Evolutionary conservation across 2,888 invertebrate species (phyloP), one percentile per base, ranked within the genome.

Genomic region (Magallana nippona): DNA sequence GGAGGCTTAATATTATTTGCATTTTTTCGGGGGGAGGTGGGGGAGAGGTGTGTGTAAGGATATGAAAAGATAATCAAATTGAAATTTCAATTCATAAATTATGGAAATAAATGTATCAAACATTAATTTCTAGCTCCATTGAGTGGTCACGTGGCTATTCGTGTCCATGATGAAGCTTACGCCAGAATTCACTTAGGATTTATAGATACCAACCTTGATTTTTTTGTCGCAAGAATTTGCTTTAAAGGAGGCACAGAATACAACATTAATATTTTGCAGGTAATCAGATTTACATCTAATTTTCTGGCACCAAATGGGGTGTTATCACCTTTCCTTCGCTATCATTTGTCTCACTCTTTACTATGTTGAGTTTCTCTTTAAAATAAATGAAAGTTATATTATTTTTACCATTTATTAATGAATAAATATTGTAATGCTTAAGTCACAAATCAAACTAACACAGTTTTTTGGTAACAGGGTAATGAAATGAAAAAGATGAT

Each of bases 251-350:
- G 86, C 3, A 88, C 90, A 3, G 86, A 85, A 56, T 92, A 91
- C 84, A 88, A 88, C 57, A 78, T 92, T 13, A 91, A 91, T 79
- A 89, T 92, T 22, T 83, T 92, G n/a, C 89, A 91, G 90, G 91
- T 91, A 84, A 71, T 27, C 58, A 71, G 32, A 13, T 82, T 85
- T 2, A 27, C 88, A 88, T 1, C 71, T 80, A n/a, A 84, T 85
- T 0, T 22, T 82, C 19, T 44, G 17, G n/a, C n/a, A 79, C 5
- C n/a, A 15, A 79, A 27, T 27, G 27, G 2, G 27, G 27, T 27
- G 1, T 27, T 27, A 1, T 1, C 27, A 27, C 27, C 27, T 27
- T 27, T 27, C 27, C 27, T 27, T n/a, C n/a, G n/a, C n/a, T n/a
- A n/a, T n/a, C n/a, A n/a, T n/a, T n/a, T n/a, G n/a, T n/a, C n/a